Base-by-base conservation (phyloP, 2,113 vertebrate genomes). In the Prolemur simus region DNA sequence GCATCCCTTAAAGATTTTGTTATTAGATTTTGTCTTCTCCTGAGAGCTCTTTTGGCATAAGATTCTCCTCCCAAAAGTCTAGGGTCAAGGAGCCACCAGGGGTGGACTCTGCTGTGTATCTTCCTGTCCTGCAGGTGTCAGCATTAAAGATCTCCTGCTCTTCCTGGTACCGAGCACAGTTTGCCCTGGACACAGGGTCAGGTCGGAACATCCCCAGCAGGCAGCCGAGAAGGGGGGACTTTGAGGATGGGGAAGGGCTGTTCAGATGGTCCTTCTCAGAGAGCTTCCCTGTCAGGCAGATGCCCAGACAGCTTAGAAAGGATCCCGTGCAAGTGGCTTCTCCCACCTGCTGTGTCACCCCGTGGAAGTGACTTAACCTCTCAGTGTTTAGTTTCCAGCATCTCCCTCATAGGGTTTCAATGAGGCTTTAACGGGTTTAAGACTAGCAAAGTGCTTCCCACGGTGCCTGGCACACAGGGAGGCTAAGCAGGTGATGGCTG, bases 331-430 rank as follows among this genome's bases (percentile, higher is more conserved):
- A n/a, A 54, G 37, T 42, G 54, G 32, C 39, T 80, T 1, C 42
- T 89, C 25, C 23, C 13, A 45, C 25, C 60, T 88, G 60, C 37
- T 91, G 1, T 66, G 8, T 87, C 42, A 83, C 42, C 15, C 56
- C 86, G 25, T 27, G 14, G 14, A 92, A 91, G 11, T 76, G 93
- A 37, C n/a, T 95, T 95, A 45, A 27, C 94, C 25, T 95, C 6
- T 6, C 21, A 71, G 7, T 63, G 47, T 42, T 63, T 92, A 34
- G 60, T 92, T 97, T 95, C 92, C 2, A 29, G 3, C 52, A 83
- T 0, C 37, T 81, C n/a, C 80, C 8, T 96, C 37, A 32, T 0
- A 47, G 73, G 2, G 6, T n/a, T 66, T 34, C 42, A 58, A 18
- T 13, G 64, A 91, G 73, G 45, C 9, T 89, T 69, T 37, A n/a